Evolutionary conservation across 2,797 vertebrate genomes (phyloP).

Genomic region (Distichodus sexfasciatus): DNA sequence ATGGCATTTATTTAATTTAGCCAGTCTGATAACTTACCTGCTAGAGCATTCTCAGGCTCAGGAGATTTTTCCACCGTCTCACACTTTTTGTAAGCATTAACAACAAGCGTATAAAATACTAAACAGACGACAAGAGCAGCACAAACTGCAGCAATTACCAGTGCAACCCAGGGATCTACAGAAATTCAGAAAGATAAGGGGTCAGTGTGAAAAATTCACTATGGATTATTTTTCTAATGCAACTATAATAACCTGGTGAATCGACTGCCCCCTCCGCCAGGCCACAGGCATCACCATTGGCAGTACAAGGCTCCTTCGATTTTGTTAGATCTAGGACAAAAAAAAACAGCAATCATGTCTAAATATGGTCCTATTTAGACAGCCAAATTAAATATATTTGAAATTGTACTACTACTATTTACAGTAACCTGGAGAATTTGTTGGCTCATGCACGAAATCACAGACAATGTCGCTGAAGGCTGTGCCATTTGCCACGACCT

Average conservation of each 20-base stretch:
- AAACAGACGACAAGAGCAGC: background rate
- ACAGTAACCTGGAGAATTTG: background rate
- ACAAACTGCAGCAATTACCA: background rate
- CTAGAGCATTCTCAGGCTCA: background rate
- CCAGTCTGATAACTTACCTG: conserved; percentile 5
- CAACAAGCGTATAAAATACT: background rate
- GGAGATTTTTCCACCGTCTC: background rate
- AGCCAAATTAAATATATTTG: too few species aligned
- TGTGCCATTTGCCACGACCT: conserved; percentile 16
- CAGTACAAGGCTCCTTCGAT: too few species aligned
- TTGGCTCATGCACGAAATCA: background rate
- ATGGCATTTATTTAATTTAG: background rate
- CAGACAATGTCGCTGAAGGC: conserved; percentile 32
- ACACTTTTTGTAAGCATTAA: conserved; percentile 1
- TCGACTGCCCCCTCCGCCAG: background rate
- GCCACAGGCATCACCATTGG: conserved; percentile 33
- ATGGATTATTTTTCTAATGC: too few species aligned
- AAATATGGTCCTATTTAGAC: too few species aligned
- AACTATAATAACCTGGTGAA: background rate
- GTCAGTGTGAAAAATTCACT: background rate
- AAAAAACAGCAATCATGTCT: background rate
- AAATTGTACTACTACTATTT: background rate
- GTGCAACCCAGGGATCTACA: background rate
- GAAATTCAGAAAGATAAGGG: background rate
- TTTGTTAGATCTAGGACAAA: too few species aligned